Evolutionary conservation across 2,113 vertebrate species (phyloP), one percentile per base, ranked within the genome.

Genomic region (Procapra przewalskii): DNA sequence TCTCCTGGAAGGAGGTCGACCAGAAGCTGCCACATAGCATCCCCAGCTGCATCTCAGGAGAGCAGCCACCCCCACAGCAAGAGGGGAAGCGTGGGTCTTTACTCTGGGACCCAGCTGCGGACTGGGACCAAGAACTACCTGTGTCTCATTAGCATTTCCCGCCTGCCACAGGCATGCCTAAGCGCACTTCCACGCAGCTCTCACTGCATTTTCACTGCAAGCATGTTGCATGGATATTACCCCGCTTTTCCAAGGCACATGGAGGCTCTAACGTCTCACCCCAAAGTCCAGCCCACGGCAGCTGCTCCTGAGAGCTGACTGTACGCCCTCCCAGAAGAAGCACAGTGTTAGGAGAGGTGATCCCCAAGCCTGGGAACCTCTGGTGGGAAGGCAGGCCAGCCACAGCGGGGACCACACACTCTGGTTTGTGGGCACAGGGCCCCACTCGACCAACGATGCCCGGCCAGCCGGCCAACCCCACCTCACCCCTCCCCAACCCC

Each of bases 221-320:
- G 29, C 7, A 2, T 0, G 12, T 3, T 23, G 60, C 8, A 3
- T 0, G 33, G n/a, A 5, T 2, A 17, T 7, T 0, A 7, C 7
- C n/a, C 54, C 21, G 29, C 16, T 25, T 31, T 13, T n/a, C 8
- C 48, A 6, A 11, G 33, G 52, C 21, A 81, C 7, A 25, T 2
- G 3, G 17, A 43, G 75, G 83, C 21, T 16, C 81, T 40, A 55
- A 27, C 21, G 2, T 1, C 40, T 54, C 43, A 55, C 11, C 19
- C 6, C 3, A 11, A 62, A 23, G 48, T 9, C n/a, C 15, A 21
- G 55, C 54, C 45, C 52, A 29, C 3, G 2, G 14, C 33, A 67
- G 25, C n/a, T 27, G 71, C 16, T 4, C 19, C 36, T 7, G 7
- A 17, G 19, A 13, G 4, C 6, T 36, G 17, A 3, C 3, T 1